A percentile compares a stretch with the other conserved stretches of the same genome.
phyloP scores from a whole-genome alignment of 2,888 invertebrate genomes.

The Sesamia inferens region DNA sequence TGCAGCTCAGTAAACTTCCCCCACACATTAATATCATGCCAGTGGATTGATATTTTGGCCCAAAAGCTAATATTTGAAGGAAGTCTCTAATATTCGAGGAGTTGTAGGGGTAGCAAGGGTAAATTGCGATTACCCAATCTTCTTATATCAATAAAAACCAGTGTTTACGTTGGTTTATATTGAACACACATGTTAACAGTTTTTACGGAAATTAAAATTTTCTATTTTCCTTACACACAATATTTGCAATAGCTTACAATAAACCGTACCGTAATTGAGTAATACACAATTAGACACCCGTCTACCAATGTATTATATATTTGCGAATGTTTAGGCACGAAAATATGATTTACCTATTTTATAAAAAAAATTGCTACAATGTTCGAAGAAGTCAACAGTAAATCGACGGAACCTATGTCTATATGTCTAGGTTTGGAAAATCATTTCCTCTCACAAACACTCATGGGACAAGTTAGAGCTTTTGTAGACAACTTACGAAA shows the following conservation, averaged over 20 bases:
- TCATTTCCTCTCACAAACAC: conserved; percentile 67
- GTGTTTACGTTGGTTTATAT: conserved; percentile 26
- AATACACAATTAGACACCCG: no score
- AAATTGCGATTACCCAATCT: conserved; percentile 24
- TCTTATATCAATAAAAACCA: conserved; percentile 16
- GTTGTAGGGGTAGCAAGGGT: conserved; percentile 10
- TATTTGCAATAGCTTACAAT: conserved; percentile 14
- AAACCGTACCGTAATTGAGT: no score
- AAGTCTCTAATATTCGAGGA: conserved; percentile 35
- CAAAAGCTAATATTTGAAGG: conserved; percentile 31
- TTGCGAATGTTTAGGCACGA: conserved; percentile 12
- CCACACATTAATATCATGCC: conserved; percentile 65
- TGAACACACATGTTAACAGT: conserved; percentile 5
- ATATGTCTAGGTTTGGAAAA: conserved; percentile 62
- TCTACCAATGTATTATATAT: conserved; percentile 6
- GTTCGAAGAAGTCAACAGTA: conserved; percentile 65
- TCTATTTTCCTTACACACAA: not conserved
- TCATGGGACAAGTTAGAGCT: conserved; percentile 66
- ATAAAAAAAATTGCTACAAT: conserved; percentile 54
- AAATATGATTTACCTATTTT: conserved; percentile 60
- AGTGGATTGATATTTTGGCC: conserved; percentile 56
- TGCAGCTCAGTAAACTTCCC: conserved; percentile 66
- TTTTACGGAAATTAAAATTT: conserved; percentile 1
- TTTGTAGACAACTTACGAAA: conserved; percentile 60
- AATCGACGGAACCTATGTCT: conserved; percentile 67